Evolutionary conservation across 2,888 invertebrate species (phyloP).

Genomic region (Panopea generosa): DNA sequence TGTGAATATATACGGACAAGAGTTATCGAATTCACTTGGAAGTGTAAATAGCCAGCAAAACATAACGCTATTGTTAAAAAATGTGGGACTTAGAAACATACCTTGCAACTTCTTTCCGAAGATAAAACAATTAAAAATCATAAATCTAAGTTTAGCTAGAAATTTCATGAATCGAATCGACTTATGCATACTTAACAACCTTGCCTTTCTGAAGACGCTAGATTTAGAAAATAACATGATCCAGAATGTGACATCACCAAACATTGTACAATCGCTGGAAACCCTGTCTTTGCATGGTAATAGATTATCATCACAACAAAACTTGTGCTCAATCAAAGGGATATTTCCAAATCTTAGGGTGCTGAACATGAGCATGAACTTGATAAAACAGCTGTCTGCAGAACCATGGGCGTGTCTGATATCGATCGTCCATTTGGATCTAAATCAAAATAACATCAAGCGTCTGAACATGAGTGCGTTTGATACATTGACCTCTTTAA

Average conservation of each 20-base stretch:
- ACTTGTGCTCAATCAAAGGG: too few relatives aligned
- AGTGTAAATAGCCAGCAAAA: too few relatives aligned
- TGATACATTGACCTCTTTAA: too few relatives aligned
- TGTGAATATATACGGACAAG: not conserved
- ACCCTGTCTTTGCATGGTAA: not conserved
- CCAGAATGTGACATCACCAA: not conserved
- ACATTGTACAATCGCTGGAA: not conserved
- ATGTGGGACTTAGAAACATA: not conserved
- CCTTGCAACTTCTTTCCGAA: not conserved
- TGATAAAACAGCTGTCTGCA: not conserved
- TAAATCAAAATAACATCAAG: not conserved
- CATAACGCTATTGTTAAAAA: not conserved
- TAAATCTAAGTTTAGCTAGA: not conserved
- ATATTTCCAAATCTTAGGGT: constrained; percentile 1
- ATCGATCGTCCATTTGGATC: too few relatives aligned
- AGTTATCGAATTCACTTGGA: not conserved
- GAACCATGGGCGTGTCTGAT: too few relatives aligned
- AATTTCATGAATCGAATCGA: not conserved
- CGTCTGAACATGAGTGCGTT: constrained; percentile 6
- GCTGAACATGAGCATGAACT: constrained; percentile 19
- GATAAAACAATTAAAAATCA: not conserved
- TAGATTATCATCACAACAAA: not conserved
- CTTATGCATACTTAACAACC: not conserved
- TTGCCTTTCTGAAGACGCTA: not conserved
- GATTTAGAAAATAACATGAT: not conserved